Evolutionary conservation across 2,797 vertebrate genomes (phyloP).

Genomic region (Sebastolobus altivelis): DNA sequence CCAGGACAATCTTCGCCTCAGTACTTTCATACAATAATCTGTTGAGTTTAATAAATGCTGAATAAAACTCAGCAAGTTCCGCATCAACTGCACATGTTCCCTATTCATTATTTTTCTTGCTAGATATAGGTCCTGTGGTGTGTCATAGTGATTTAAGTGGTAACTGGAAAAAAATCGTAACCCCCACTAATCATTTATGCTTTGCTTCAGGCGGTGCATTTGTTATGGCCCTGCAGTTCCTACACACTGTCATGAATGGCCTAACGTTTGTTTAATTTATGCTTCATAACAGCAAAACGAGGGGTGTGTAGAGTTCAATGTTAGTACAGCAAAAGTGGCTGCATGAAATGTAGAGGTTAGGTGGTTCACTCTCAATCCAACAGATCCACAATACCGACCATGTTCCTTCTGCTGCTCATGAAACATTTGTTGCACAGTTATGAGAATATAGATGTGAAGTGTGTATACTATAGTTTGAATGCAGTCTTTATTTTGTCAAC

Average conservation of each 20-base stretch:
- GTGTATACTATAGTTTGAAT: slow-evolving; percentile 21
- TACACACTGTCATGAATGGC: slow-evolving; percentile 33
- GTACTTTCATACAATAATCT: background rate
- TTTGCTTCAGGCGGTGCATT: slow-evolving; percentile 50
- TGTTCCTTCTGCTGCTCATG: slow-evolving; percentile 19
- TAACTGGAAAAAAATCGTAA: slow-evolving; percentile 43
- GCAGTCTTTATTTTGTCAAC: background rate
- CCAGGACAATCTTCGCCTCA: background rate
- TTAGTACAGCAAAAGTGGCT: slow-evolving; percentile 19
- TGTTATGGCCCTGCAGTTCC: slow-evolving; percentile 40
- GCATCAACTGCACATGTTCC: slow-evolving; percentile 27
- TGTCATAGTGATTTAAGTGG: slow-evolving; percentile 53
- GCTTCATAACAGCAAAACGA: slow-evolving; percentile 29
- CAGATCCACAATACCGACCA: slow-evolving; percentile 29
- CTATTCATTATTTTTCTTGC: slow-evolving; percentile 38
- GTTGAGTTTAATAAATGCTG: slow-evolving; percentile 23
- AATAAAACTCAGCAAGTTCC: slow-evolving; percentile 11
- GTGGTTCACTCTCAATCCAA: slow-evolving; percentile 24
- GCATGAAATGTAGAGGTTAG: slow-evolving; percentile 13
- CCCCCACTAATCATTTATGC: slow-evolving; percentile 55
- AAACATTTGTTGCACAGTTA: background rate
- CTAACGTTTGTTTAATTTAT: slow-evolving; percentile 52
- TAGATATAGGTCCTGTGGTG: slow-evolving; percentile 28
- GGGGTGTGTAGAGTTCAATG: slow-evolving; percentile 27
- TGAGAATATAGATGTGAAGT: background rate